Evolutionary conservation across 2,797 vertebrate genomes (phyloP), one percentile per base, ranked within the genome.

Genomic region (Gallinago stenura): DNA sequence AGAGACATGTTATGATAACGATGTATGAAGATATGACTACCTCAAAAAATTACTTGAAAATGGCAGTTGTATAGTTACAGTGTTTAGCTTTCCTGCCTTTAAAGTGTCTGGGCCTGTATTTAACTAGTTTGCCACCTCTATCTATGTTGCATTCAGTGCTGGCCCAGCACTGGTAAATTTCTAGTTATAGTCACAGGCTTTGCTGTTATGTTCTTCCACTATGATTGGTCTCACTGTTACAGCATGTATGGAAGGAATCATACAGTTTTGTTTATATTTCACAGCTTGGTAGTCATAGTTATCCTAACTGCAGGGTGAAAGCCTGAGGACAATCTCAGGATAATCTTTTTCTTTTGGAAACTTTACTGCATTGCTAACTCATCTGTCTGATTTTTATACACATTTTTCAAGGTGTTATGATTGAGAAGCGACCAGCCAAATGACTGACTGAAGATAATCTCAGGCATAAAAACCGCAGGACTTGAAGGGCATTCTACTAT

Each of bases 251-350:
- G 58, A 90, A 83, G 35, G 26, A 72, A 83, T 84, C 56, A 84
- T 35, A 61, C 6, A 58, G 39, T 33, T 95, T 69, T 86, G 39
- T 88, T 94, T 82, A 76, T 91, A 30, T 70, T 88, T 90, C 83
- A 66, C 41, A 87, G 39, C 4, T 82, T 7, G 0, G 56, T 89
- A 87, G 70, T 61, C 77, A 91, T 65, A 92, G 73, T 78, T 89
- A 79, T 76, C 54, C 30, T 41, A 84, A 79, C 39, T 69, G 37
- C 43, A 92, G 62, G 21, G 7, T 66, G 45, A 72, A 81, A 57
- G n/a, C 31, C 54, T 58, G 48, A 28, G 19, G 62, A 43, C 19
- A 69, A 51, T 75, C 61, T 79, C 41, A 80, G 60, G 83, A 77
- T 70, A 35, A 10, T 24, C 0, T 28, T 33, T 51, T 51, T 61